Conservation (phyloP, 1,140 invertebrate genomes). For the Heliothis virescens region DNA sequence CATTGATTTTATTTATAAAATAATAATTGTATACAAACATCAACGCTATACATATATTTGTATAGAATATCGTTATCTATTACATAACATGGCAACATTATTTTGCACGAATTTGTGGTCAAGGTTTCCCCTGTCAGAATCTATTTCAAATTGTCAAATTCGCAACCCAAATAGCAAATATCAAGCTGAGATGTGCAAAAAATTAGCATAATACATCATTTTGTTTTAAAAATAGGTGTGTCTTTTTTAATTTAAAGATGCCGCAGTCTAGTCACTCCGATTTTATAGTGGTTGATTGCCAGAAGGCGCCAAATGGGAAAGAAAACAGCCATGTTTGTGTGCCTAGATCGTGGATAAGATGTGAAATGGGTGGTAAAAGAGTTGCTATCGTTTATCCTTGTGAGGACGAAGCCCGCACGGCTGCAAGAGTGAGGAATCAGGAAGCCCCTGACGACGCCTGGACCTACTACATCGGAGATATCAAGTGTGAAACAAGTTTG, state of each 20-base stretch:
- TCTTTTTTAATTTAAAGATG: neutral
- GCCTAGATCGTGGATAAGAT: neutral
- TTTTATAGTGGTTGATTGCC: neutral
- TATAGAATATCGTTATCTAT: too few relatives aligned
- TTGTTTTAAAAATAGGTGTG: too few relatives aligned
- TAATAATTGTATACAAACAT: too few relatives aligned
- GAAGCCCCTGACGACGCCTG: neutral
- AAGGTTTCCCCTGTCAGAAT: too few relatives aligned
- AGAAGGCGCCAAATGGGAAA: neutral
- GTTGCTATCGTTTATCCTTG: neutral
- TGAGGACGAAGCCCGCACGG: neutral
- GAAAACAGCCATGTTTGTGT: neutral
- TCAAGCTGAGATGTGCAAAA: too few relatives aligned
- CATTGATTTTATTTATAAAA: too few relatives aligned
- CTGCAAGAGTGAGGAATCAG: neutral
- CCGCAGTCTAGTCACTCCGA: neutral
- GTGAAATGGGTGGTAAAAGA: neutral
- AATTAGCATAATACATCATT: too few relatives aligned
- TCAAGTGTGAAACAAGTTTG: neutral
- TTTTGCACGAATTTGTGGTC: too few relatives aligned
- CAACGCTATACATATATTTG: too few relatives aligned
- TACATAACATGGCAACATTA: too few relatives aligned
- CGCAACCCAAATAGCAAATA: too few relatives aligned
- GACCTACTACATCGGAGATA: neutral
- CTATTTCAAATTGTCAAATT: too few relatives aligned